Evolutionary conservation across 2,888 invertebrate species (phyloP).

Genomic region (Cancer borealis): DNA sequence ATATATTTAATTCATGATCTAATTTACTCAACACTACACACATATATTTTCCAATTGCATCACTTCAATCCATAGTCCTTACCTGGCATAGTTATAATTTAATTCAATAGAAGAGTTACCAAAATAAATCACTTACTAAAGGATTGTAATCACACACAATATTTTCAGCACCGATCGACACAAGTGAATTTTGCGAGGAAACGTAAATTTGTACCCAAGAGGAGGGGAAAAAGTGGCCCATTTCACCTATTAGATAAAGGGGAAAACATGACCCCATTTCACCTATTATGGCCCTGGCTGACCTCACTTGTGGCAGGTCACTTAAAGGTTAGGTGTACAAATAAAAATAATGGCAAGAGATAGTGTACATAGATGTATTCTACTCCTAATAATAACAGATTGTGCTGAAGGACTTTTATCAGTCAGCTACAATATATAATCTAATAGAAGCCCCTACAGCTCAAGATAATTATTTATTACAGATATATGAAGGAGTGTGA

Average conservation of each 20-base stretch:
- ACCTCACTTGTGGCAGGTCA: slow-evolving; percentile 47
- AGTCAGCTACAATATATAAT: slow-evolving; percentile 7
- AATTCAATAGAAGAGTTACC: not conserved
- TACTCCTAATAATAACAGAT: slow-evolving; percentile 44
- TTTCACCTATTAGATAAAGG: not conserved
- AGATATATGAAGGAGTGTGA: slow-evolving; percentile 52
- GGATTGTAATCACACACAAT: not conserved
- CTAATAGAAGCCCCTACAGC: slow-evolving; percentile 34
- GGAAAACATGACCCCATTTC: too few species aligned
- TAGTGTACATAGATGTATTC: slow-evolving; percentile 1
- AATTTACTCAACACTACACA: not conserved
- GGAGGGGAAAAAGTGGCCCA: not conserved
- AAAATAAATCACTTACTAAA: not conserved
- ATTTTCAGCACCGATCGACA: slow-evolving; percentile 12
- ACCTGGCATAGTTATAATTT: not conserved
- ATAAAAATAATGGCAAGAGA: not conserved
- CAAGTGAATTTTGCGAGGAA: not conserved
- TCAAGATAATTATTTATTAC: slow-evolving; percentile 34
- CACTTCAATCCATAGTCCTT: not conserved
- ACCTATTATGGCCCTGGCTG: slow-evolving; percentile 38
- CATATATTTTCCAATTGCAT: not conserved
- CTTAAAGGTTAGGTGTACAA: slow-evolving; percentile 43
- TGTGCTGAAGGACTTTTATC: slow-evolving; percentile 41
- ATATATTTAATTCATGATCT: not conserved
- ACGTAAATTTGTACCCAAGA: not conserved